A percentile compares a stretch with the other conserved stretches of the same genome.
Evolutionary conservation across 2,113 vertebrate species (phyloP).

Genomic region (Mellivora capensis): DNA sequence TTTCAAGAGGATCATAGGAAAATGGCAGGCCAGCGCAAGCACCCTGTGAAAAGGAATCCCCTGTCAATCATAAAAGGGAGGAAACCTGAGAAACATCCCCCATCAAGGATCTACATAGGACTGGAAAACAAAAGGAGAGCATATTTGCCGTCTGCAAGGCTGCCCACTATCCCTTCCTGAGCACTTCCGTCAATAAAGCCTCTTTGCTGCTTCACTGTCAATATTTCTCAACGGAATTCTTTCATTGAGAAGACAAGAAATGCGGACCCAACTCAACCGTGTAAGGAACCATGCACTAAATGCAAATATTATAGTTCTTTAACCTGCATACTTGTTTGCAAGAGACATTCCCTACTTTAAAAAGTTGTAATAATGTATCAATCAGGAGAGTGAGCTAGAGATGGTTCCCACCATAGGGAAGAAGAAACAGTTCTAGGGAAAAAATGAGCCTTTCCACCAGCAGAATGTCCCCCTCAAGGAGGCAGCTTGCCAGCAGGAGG

Average conservation of each 20-base stretch:
- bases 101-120: not conserved
- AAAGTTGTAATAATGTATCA: not conserved
- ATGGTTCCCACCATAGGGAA: not conserved
- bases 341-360: not conserved
- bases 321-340: not conserved
- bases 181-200: not conserved
- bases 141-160: not conserved
- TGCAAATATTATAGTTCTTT: not conserved
- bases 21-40: not conserved
- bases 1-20: not conserved
- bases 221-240: not conserved
- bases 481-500: not conserved
- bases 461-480: not conserved
- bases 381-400: not conserved
- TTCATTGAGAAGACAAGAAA: not conserved
- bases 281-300: not conserved
- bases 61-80: not conserved
- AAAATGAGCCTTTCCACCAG: not conserved
- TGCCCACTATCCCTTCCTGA: not conserved
- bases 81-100: not conserved
- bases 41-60: not conserved
- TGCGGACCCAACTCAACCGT: not conserved
- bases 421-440: not conserved
- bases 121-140: not conserved
- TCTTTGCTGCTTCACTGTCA: not conserved